These are phyloP conservation scores for Loriculus beryllinus DNA, from an alignment of 2,797 vertebrate species.

Conservation along the genomic window DNA sequence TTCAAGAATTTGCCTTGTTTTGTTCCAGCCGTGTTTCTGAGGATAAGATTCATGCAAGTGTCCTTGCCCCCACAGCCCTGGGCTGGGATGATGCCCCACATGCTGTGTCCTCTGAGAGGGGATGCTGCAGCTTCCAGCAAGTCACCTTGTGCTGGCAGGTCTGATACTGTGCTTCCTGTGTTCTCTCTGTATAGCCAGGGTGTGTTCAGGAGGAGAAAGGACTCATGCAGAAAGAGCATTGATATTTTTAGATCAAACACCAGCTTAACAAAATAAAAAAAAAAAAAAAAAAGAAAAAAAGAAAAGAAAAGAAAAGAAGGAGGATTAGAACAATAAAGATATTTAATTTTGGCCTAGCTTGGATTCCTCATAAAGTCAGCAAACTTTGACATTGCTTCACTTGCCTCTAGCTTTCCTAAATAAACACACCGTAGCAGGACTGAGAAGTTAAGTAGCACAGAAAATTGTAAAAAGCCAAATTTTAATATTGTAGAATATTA, in stretches of 20 bases:
- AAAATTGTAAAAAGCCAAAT: slow-evolving; percentile 1
- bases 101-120: not conserved
- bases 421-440: not conserved
- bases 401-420: slow-evolving; percentile 11
- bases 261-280: not conserved
- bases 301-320: not conserved
- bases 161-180: not conserved
- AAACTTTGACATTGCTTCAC: not conserved
- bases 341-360: slow-evolving; percentile 14
- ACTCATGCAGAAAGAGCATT: not conserved
- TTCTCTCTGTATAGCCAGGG: not conserved
- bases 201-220: not conserved
- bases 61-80: not conserved
- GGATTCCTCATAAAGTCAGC: not conserved
- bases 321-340: slow-evolving; percentile 30
- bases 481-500: not conserved
- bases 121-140: not conserved
- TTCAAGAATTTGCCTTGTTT: not conserved
- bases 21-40: accelerated
- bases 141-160: not conserved
- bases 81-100: accelerated
- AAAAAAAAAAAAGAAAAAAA: not conserved
- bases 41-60: not conserved
- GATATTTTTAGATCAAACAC: slow-evolving; percentile 9
- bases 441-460: not conserved